Evolutionary conservation across 2,888 invertebrate genomes (phyloP).

Genomic region (Erebia aethiops): DNA sequence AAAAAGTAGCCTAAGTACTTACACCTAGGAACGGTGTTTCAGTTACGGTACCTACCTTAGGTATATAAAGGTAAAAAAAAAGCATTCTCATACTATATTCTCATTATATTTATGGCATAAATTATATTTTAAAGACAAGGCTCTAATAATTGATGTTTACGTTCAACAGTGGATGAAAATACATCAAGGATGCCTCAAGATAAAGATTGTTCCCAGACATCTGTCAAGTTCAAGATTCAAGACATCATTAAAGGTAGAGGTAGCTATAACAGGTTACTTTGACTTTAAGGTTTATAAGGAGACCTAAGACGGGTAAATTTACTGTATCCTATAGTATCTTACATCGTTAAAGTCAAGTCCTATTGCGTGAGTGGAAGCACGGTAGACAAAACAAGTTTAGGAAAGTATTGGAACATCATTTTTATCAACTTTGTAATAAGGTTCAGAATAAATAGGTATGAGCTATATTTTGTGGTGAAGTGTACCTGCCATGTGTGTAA

Average conservation of each 20-base stretch:
- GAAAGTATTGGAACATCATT: not conserved
- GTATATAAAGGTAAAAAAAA: no score
- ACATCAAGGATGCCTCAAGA: not conserved
- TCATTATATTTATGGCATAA: no score
- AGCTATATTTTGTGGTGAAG: not conserved
- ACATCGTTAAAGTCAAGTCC: slow-evolving; percentile 14
- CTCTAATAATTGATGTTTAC: not conserved
- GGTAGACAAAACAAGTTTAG: not conserved
- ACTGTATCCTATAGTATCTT: not conserved
- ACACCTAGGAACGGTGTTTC: no score
- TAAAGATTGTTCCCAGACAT: not conserved
- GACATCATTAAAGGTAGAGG: not conserved
- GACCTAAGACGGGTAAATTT: not conserved
- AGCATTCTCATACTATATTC: no score
- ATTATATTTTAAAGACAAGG: not conserved
- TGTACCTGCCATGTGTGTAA: slow-evolving; percentile 32
- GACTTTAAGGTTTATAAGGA: slow-evolving; percentile 12
- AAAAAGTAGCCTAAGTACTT: no score
- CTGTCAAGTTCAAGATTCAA: not conserved
- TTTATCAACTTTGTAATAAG: not conserved
- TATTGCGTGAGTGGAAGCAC: slow-evolving; percentile 1
- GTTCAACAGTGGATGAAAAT: not conserved
- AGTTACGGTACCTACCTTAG: no score
- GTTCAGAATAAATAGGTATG: slow-evolving; percentile 4
- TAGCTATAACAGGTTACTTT: no score